Conservation (phyloP, 2,888 invertebrate species). For the Branchellion lobata region DNA sequence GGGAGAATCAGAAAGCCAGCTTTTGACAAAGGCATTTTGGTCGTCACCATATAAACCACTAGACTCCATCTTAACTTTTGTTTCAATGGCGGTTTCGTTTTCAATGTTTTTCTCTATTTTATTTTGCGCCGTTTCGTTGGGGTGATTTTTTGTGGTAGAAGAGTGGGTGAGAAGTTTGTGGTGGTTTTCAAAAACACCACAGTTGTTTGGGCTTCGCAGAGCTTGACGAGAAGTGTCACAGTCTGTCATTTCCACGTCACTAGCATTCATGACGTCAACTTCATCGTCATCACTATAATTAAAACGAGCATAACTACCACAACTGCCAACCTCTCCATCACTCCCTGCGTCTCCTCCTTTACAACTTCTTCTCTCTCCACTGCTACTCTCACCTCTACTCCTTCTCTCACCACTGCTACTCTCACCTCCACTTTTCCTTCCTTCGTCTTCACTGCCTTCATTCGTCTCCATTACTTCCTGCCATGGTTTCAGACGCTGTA, state of each 20-base stretch:
- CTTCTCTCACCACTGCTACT: background rate
- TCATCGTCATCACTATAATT: conserved; percentile 24
- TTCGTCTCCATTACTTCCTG: conserved; percentile 54
- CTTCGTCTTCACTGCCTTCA: background rate
- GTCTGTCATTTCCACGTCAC: background rate
- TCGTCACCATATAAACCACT: background rate
- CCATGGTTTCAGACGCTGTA: conserved; percentile 87
- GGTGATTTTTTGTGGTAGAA: too few species aligned
- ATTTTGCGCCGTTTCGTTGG: too few species aligned
- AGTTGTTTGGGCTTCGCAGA: too few species aligned
- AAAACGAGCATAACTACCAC: conserved; percentile 30
- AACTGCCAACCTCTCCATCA: conserved; percentile 14
- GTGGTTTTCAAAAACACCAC: too few species aligned
- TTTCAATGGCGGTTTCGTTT: too few species aligned
- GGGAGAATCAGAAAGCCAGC: too few species aligned
- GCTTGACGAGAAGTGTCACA: too few species aligned
- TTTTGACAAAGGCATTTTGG: background rate
- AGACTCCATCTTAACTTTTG: background rate
- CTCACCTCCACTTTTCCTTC: background rate
- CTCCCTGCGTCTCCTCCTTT: conserved; percentile 19
- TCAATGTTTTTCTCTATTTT: too few species aligned
- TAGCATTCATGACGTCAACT: background rate
- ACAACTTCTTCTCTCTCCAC: conserved; percentile 13
- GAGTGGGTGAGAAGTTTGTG: too few species aligned
- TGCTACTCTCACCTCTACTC: conserved; percentile 7